Conservation (phyloP, 2,888 invertebrate genomes). For the Drosophila merina region DNA sequence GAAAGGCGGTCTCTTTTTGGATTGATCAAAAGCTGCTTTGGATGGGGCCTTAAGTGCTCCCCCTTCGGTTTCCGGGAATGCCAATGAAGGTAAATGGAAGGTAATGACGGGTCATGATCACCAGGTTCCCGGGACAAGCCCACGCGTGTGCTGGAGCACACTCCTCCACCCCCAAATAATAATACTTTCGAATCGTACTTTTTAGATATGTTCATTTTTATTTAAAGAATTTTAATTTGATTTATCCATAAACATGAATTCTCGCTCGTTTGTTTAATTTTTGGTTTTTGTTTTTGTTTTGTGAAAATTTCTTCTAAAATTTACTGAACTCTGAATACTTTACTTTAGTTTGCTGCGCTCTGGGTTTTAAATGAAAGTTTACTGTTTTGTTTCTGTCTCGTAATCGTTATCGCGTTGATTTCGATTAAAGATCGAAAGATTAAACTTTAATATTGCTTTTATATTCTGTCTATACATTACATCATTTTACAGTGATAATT, state of each 20-base stretch:
- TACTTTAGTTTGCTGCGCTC: constrained; percentile 37
- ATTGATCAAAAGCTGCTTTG: constrained; percentile 38
- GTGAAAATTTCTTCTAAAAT: constrained; percentile 70
- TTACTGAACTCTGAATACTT: constrained; percentile 55
- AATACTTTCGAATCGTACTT: constrained; percentile 21
- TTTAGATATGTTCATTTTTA: constrained; percentile 80
- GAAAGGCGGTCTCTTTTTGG: constrained; percentile 52
- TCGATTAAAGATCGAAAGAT: constrained; percentile 27
- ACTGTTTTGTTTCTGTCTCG: constrained; percentile 35
- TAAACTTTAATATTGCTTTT: constrained; percentile 74
- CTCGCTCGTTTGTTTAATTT: constrained; percentile 21
- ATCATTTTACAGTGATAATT: constrained; percentile 69
- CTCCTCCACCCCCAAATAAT: constrained; percentile 14
- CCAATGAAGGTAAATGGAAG: constrained; percentile 30
- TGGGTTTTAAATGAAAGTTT: constrained; percentile 56
- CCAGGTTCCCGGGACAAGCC: neutral
- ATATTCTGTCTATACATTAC: constrained; percentile 67
- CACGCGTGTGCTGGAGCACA: neutral
- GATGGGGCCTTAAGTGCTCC: neutral
- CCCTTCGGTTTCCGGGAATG: constrained; percentile 7
- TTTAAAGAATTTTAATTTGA: constrained; percentile 73
- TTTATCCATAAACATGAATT: constrained; percentile 67
- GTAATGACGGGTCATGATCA: constrained; percentile 13
- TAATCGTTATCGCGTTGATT: constrained; percentile 49
- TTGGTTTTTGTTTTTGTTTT: constrained; percentile 17